Conservation (phyloP, 92 coral and sea anemone genomes). For the Scolanthus callimorphus region DNA sequence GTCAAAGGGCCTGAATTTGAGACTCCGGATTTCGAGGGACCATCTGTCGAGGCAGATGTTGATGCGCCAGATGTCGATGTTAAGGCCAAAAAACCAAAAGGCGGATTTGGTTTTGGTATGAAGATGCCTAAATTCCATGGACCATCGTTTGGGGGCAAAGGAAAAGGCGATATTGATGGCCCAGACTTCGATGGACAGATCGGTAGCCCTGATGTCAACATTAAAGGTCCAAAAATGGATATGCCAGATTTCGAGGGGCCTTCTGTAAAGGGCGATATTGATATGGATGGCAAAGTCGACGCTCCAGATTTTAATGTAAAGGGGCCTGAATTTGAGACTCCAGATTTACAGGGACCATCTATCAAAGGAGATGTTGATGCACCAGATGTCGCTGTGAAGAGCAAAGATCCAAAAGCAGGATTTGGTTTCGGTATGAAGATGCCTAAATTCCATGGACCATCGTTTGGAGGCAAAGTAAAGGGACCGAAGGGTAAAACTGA, state of each 20-base stretch:
- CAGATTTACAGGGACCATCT: background rate
- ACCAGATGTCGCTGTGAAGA: conserved; percentile 12
- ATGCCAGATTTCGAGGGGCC: background rate
- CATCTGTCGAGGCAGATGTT: background rate
- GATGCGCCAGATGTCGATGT: background rate
- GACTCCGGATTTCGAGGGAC: background rate
- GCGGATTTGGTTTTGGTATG: background rate
- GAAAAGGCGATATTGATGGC: background rate
- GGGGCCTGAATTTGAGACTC: background rate
- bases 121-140: conserved; percentile 1
- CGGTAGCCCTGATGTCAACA: background rate
- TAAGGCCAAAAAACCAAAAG: conserved; percentile 8
- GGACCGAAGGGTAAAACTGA: background rate
- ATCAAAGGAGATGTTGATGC: conserved; percentile 6
- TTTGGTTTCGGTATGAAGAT: conserved; percentile 17
- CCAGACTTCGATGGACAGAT: background rate
- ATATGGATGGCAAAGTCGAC: background rate
- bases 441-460: conserved; percentile 16
- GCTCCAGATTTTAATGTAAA: background rate
- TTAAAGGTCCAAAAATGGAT: background rate
- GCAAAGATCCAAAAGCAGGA: background rate
- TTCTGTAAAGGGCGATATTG: background rate
- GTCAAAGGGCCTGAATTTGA: background rate
- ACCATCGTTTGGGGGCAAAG: conserved; percentile 9
- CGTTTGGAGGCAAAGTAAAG: background rate